A percentile compares a stretch with the other conserved stretches of the same genome.
Conservation (phyloP, 2,113 vertebrate species). For the Xenotilapia caudafasciata region DNA sequence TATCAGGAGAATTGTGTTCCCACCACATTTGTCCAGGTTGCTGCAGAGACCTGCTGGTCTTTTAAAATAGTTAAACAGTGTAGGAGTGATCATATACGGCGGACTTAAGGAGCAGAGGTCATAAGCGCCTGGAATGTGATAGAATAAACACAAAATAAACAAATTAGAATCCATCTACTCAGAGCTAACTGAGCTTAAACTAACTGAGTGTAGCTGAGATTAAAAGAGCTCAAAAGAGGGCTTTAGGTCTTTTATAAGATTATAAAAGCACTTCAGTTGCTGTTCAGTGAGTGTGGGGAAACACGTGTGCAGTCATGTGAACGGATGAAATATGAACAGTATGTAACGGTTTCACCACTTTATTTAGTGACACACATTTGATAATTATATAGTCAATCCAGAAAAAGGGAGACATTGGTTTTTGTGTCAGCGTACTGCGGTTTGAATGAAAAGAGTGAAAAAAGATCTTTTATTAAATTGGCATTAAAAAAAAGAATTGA, state of each 20-base stretch:
- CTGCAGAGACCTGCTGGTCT: neutral
- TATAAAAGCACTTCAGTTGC: neutral
- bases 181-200: neutral
- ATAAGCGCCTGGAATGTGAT: neutral
- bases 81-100: fast-evolving
- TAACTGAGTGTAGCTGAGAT: neutral
- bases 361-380: neutral
- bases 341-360: neutral
- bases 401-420: neutral
- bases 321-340: fast-evolving
- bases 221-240: neutral
- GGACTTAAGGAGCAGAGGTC: neutral
- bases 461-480: neutral
- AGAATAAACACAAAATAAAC: neutral
- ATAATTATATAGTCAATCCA: neutral
- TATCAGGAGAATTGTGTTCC: neutral
- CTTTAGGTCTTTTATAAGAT: neutral
- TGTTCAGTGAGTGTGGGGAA: fast-evolving
- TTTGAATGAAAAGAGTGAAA: neutral
- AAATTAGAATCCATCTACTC: neutral
- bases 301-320: fast-evolving
- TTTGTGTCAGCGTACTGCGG: neutral
- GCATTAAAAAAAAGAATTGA: neutral
- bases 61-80: neutral
- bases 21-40: neutral